phyloP scores from a whole-genome alignment of 2,113 vertebrate species.

The Psettodes erumei region DNA sequence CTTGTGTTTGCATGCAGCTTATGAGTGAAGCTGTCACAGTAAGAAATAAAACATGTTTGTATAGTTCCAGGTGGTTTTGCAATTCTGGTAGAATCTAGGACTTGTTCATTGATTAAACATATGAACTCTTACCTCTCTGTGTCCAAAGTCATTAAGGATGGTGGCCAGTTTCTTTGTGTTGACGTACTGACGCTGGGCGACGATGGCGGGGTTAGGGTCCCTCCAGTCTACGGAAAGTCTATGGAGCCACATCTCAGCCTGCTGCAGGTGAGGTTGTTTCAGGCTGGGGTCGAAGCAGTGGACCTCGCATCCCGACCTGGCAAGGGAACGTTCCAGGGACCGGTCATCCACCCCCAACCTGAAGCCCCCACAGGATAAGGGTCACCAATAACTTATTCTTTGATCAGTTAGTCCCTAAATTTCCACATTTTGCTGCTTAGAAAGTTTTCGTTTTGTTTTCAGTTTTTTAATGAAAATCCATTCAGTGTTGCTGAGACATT shows the following conservation, averaged over 20 bases:
- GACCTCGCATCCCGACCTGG: slow-evolving; percentile 88
- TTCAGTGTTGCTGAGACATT: too few relatives aligned
- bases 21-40: background rate
- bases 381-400: too few relatives aligned
- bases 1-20: background rate
- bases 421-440: background rate
- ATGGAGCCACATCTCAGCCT: slow-evolving; percentile 89
- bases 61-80: background rate
- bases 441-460: background rate
- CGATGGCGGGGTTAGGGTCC: slow-evolving; percentile 90
- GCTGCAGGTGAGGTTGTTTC: slow-evolving; percentile 86
- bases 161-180: slow-evolving; percentile 91
- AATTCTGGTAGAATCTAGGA: background rate
- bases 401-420: too few relatives aligned
- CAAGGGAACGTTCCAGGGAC: slow-evolving; percentile 86
- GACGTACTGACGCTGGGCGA: slow-evolving; percentile 80
- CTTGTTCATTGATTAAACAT: background rate
- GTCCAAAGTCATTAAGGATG: slow-evolving; percentile 92
- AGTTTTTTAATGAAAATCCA: too few relatives aligned
- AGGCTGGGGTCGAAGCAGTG: slow-evolving; percentile 94
- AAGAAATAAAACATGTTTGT: background rate
- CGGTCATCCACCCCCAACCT: slow-evolving; percentile 87
- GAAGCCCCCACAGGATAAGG: background rate
- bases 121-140: slow-evolving; percentile 87
- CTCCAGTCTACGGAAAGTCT: slow-evolving; percentile 93